Percentiles rank a stretch among this genome's conserved stretches.
phyloP scores from a whole-genome alignment of 2,113 vertebrate species.

The Trinectes maculatus region DNA sequence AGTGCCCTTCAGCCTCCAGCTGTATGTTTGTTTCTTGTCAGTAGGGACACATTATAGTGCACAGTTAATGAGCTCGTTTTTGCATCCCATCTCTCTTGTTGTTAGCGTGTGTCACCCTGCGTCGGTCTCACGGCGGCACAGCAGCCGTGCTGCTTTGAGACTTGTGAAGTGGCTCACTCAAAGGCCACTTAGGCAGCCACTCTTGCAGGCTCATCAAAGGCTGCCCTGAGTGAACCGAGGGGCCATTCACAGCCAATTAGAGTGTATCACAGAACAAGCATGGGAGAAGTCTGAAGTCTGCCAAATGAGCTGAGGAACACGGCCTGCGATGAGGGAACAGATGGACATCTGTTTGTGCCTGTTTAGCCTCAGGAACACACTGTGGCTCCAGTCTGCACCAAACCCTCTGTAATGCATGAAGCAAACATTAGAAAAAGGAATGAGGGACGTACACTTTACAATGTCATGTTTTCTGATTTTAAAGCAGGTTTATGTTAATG shows the following conservation, averaged over 20 bases:
- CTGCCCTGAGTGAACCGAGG: constrained; percentile 49
- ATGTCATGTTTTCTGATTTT: neutral
- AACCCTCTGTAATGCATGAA: neutral
- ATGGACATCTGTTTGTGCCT: constrained; percentile 19
- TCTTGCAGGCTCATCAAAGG: constrained; percentile 64
- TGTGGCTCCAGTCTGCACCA: neutral
- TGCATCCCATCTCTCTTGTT: constrained; percentile 8
- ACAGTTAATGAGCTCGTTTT: constrained; percentile 28
- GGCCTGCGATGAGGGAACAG: constrained; percentile 30
- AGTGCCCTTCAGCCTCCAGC: neutral
- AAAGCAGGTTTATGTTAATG: neutral
- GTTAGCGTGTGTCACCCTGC: neutral
- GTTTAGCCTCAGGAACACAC: neutral
- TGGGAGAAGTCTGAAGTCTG: constrained; percentile 38
- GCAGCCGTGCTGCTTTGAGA: constrained; percentile 25
- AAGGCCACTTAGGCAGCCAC: constrained; percentile 55
- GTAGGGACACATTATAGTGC: constrained; percentile 12
- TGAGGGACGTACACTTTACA: neutral
- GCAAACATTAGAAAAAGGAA: neutral
- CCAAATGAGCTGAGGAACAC: constrained; percentile 40
- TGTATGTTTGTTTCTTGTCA: constrained; percentile 21
- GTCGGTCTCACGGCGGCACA: constrained; percentile 10
- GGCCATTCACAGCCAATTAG: constrained; percentile 64
- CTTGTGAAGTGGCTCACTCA: constrained; percentile 39
- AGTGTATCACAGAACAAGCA: constrained; percentile 34